Evolutionary conservation across 2,113 vertebrate species (phyloP), one percentile per base, ranked within the genome.

Genomic region (Actenoides lindsayi): DNA sequence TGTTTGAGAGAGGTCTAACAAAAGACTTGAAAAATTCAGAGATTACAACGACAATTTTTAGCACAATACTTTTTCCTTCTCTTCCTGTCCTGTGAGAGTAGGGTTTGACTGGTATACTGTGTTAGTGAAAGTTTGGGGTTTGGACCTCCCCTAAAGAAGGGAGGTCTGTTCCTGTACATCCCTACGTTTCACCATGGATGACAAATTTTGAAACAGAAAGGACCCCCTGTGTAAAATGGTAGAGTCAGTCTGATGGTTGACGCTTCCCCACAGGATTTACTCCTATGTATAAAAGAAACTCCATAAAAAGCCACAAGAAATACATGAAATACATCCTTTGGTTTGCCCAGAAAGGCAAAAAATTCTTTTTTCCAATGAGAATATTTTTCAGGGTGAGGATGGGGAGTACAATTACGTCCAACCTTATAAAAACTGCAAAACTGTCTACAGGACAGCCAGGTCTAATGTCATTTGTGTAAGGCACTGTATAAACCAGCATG

Each of bases 391-490:
- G 39, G 63, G 41, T 41, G 27, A 2, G 44, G 16, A 51, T 13
- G 0, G 8, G 11, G 9, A 6, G 3, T 3, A 1, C 9, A 10
- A 50, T 16, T 2, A 8, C 24, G 6, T 51, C 57, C 67, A 51
- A 79, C 76, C 1, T 14, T 35, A n/a, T 15, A 42, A 27, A 11
- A 93, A 5, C 21, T 53, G 48, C 31, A 83, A 20, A 62, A 28
- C 48, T 39, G 16, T 28, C 53, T 60, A 12, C 5, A 17, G 35
- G n/a, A 13, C 70, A 93, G 6, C 6, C n/a, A 54, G 31, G 15
- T 71, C 10, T 42, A 42, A 7, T 5, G 42, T 9, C 1, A 37
- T 41, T 57, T 68, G 19, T 62, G n/a, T 53, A 33, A 89, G 7
- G 15, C 4, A 3, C 15, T 33, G 8, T 16, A 37, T 50, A 65